Percentiles rank a stretch among this genome's conserved stretches.
Conservation (phyloP, 2,888 invertebrate species). For the Nasonovia ribisnigri region DNA sequence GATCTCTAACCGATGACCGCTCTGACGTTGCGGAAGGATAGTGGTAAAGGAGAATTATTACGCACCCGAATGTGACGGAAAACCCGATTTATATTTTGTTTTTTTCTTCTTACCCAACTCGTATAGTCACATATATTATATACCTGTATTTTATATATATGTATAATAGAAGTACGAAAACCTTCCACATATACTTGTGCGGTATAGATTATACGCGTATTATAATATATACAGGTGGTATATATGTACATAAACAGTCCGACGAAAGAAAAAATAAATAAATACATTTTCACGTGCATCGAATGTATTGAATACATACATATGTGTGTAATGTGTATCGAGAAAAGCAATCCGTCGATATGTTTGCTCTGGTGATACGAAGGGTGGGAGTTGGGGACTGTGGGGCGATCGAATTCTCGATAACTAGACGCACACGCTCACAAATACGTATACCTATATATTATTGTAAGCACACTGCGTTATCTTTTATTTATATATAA, state of each 20-base stretch:
- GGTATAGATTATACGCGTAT: background rate
- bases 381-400: background rate
- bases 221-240: too few relatives aligned
- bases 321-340: background rate
- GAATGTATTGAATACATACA: background rate
- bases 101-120: background rate
- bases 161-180: background rate
- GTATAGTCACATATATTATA: too few relatives aligned
- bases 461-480: background rate
- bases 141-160: background rate
- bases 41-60: background rate
- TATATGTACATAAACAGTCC: background rate
- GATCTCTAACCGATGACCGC: background rate
- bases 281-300: background rate
- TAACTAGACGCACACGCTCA: background rate
- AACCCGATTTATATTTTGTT: conserved; percentile 12
- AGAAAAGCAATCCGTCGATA: background rate
- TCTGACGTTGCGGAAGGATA: background rate
- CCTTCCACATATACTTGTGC: background rate
- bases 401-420: background rate
- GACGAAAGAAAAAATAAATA: conserved; percentile 2
- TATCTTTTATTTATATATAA: conserved; percentile 12
- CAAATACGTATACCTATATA: background rate
- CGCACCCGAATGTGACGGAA: background rate
- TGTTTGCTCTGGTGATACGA: background rate